Base-by-base conservation (phyloP, 2,113 vertebrate species). In the Chaenocephalus aceratus region DNA sequence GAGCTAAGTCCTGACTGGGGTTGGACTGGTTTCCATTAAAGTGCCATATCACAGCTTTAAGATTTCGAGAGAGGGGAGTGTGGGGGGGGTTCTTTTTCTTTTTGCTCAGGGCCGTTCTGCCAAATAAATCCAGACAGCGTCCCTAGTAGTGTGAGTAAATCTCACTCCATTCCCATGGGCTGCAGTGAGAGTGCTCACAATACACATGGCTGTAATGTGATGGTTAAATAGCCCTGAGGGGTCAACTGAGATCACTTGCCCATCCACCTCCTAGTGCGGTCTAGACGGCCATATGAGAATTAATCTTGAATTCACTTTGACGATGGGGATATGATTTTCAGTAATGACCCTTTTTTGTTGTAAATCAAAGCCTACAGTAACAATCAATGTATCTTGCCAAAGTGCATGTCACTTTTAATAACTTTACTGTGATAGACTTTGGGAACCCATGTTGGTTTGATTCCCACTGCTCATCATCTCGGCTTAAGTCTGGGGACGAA, bases 111-210 rank as follows among this genome's bases (percentile, higher is more conserved):
- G 63, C 78, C 36, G 21, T 69, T 83, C 83, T 77, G 76, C 89
- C 82, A 92, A 91, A 93, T 92, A 77, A 62, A 86, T 68, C 75
- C 82, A 85, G 88, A 87, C 78, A 83, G 75, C 34, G 14, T 79
- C 72, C 79, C 72, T 90, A 91, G 90, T 86, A 81, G 88, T 71
- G 72, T 67, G 79, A 92, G 87, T 88, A 90, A 93, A 92, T 93
- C 92, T 89, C 74, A 70, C 72, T 56, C 60, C 23, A 30, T 68
- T 91, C 88, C 90, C 84, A 52, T 56, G 83, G 71, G 80, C 75
- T 87, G 86, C 73, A 88, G 88, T 79, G 69, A 66, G 80, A 84
- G 49, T 62, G 77, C 83, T 87, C 84, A 64, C 66, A 80, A 90
- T 87, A 75, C 86, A 77, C 53, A 23, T 41, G 63, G 72, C 72